Percentiles rank a stretch among this genome's conserved stretches.
phyloP scores from a whole-genome alignment of 2,113 vertebrate species.

The Odontophorus gujanensis region DNA sequence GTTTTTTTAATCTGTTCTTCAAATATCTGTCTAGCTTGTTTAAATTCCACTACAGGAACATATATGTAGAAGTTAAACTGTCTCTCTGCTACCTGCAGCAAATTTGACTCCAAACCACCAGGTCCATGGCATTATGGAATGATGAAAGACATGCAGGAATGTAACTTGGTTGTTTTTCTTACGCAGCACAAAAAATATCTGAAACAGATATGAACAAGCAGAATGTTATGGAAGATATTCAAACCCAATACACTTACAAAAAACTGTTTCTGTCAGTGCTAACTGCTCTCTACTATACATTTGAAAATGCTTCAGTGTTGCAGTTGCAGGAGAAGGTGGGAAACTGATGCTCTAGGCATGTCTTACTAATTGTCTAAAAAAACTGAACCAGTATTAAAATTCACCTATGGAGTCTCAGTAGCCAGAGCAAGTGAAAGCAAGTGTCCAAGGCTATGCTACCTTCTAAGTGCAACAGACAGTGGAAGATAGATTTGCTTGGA shows the following conservation, averaged over 20 bases:
- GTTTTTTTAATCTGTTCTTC: neutral
- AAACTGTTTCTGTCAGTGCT: neutral
- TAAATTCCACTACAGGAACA: neutral
- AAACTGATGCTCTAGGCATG: neutral
- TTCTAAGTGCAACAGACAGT: accelerated
- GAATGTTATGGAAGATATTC: constrained; percentile 19
- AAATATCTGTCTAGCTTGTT: neutral
- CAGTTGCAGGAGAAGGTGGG: neutral
- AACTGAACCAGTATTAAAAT: neutral
- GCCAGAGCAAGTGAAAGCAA: neutral
- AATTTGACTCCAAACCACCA: constrained; percentile 99
- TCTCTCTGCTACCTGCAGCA: constrained; percentile 86
- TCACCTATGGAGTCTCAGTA: neutral
- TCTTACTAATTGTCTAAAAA: neutral
- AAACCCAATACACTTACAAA: neutral
- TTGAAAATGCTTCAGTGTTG: neutral
- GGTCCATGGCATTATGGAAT: constrained; percentile 98
- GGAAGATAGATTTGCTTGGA: neutral
- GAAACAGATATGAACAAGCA: constrained; percentile 75
- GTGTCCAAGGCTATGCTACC: neutral
- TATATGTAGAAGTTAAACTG: neutral
- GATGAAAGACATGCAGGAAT: constrained; percentile 97
- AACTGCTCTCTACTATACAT: neutral
- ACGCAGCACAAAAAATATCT: constrained; percentile 97
- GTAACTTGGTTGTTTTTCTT: constrained; percentile 96